Percentiles rank a stretch among this genome's conserved stretches.
Conservation (phyloP, 2,888 invertebrate genomes). For the Cartodere bifasciata region DNA sequence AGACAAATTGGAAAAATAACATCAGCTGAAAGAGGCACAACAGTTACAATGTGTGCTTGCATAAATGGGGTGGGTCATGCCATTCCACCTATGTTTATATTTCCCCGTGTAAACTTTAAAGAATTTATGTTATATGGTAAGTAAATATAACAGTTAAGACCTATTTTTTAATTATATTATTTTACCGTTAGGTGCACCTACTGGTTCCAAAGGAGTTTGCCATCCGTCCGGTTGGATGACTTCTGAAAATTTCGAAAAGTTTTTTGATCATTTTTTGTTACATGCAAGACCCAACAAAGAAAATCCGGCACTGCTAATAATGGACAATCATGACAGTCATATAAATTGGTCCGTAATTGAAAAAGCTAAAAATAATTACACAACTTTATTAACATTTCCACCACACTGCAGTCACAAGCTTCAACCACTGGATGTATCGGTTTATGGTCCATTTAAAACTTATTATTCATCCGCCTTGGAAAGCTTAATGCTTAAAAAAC, state of each 20-base stretch:
- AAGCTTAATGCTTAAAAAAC: no score
- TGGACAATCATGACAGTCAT: constrained; percentile 12
- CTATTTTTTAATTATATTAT: not conserved
- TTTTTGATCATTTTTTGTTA: constrained; percentile 2
- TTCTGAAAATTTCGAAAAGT: constrained; percentile 4
- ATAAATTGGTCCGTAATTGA: constrained; percentile 9
- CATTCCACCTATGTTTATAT: constrained; percentile 24
- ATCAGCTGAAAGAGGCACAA: constrained; percentile 21
- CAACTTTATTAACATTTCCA: constrained; percentile 11
- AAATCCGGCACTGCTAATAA: constrained; percentile 8
- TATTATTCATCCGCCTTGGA: constrained; percentile 2
- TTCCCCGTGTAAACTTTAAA: no score
- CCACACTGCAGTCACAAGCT: constrained; percentile 11
- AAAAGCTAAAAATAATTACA: constrained; percentile 8
- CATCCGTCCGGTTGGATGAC: constrained; percentile 5
- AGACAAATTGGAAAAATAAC: constrained; percentile 24
- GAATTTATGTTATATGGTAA: no score
- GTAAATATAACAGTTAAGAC: no score
- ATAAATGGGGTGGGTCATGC: constrained; percentile 20
- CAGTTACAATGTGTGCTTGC: constrained; percentile 20
- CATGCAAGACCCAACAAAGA: constrained; percentile 1
- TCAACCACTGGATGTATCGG: constrained; percentile 12
- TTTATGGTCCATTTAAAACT: constrained; percentile 10
- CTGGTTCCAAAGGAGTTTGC: constrained; percentile 12
- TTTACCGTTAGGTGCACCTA: constrained; percentile 14